Evolutionary conservation across 1,140 invertebrate genomes (phyloP), one percentile per base, ranked within the genome.

Genomic region (Anoplophora glabripennis): DNA sequence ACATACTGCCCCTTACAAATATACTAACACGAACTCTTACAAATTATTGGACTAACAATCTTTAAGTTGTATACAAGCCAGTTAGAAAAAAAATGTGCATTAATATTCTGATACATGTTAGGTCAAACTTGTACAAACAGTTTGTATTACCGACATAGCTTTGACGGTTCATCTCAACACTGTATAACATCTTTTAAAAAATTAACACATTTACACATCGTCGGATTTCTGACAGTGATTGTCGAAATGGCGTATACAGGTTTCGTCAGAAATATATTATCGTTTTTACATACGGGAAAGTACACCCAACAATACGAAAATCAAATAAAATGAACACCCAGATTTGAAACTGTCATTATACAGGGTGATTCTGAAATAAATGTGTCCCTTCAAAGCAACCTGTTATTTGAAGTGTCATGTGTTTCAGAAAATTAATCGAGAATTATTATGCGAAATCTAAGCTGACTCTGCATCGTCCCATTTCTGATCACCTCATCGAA

Each of bases 201-300:
- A 17, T 42, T 42, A 17, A 42, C 14, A 42, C 41, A 9, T n/a
- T 42, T 11, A 42, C 17, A 15, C 14, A 4, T 42, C 38, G 7
- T 40, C 11, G 14, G 38, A 59, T 53, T 57, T 67, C 63, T 67
- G 61, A 66, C 60, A 64, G 41, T 70, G 68, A 70, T 70, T 70
- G 68, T 70, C 68, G 58, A 57, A 62, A 51, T 53, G 56, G 60
- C 67, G 67, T 69, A 69, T 69, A 69, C 67, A 48, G 38, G 48
- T 44, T 53, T 49, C n/a, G 10, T n/a, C 14, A 52, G 7, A 52
- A 37, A 52, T 38, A 52, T 12, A 52, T 52, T 34, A 35, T 35
- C 44, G 12, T 47, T 17, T 47, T 9, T 63, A 62, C 53, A 64
- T 56, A 66, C 49, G 65, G 15, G 42, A 55, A 65, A 65, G 65